Conservation (phyloP, 2,797 vertebrate genomes). For the Aselliscus stoliczkanus region DNA sequence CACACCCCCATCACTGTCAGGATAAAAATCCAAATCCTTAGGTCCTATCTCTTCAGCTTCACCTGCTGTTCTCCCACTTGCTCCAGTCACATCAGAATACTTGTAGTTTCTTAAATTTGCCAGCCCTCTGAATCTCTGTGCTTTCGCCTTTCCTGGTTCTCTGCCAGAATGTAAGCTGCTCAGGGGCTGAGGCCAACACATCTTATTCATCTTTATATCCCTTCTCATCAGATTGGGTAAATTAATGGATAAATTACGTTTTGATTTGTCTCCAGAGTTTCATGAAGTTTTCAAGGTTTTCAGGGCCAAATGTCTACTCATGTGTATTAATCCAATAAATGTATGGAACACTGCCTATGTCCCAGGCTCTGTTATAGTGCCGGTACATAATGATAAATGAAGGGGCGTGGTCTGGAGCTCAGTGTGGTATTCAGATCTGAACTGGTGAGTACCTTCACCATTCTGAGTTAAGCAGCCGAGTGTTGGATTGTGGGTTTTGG, state of each 20-base stretch:
- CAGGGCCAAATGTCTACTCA: not conserved
- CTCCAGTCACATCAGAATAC: not conserved
- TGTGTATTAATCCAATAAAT: not conserved
- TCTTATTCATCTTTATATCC: not conserved
- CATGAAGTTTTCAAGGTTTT: not conserved
- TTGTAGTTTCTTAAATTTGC: not conserved
- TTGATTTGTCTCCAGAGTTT: not conserved
- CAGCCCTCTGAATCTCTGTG: not conserved
- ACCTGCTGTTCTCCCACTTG: not conserved
- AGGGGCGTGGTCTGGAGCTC: not conserved
- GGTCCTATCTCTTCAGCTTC: not conserved
- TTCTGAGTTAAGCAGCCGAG: not conserved
- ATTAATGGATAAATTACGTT: no score
- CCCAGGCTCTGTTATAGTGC: not conserved
- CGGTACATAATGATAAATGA: not conserved
- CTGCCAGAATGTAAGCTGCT: not conserved
- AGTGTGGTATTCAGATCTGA: not conserved
- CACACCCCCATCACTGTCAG: rapidly evolving
- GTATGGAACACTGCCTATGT: not conserved
- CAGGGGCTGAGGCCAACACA: not conserved
- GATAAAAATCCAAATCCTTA: not conserved
- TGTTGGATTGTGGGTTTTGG: not conserved
- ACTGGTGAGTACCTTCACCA: not conserved
- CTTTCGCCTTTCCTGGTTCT: not conserved
- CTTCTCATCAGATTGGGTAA: not conserved